Base-by-base conservation (phyloP, 2,113 vertebrate genomes). In the Albula glossodonta region DNA sequence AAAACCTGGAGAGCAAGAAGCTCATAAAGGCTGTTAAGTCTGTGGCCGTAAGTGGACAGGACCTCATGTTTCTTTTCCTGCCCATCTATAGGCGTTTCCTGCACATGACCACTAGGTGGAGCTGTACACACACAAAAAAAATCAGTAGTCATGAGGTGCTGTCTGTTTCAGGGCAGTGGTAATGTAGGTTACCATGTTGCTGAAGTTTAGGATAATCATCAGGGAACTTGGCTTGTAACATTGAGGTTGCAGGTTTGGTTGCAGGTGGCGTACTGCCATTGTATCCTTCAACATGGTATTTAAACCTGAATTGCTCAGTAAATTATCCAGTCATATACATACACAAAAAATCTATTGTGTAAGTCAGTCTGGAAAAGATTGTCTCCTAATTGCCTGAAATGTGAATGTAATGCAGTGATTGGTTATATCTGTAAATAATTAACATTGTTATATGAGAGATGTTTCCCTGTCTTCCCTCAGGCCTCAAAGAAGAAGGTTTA, bases 401-500 rank as follows among this genome's bases (percentile, higher is more conserved):
- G 31, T 41, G 31, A 41, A 41, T 41, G 31, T 41, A 41, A 41
- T 41, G 31, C 31, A 41, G 31, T 41, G 31, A 41, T 41, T 0
- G 31, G 31, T 41, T 41, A 41, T 41, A 41, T 41, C 31, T 41
- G 31, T 41, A 41, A 41, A 41, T 41, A 41, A 57, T 82, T 25
- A 82, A 53, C 3, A 51, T 13, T 53, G 8, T 53, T n/a, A 51
- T 4, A n/a, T 13, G 56, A 41, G 31, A 41, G 19, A 52, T n/a
- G n/a, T 4, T 12, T 11, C 51, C n/a, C 50, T 11, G 31, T 51
- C 53, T 10, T 52, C 15, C 63, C 51, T 70, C 92, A 99, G 98
- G 98, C 98, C 2, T 99, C 98, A 1, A 99, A 99, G 94, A 99
- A 99, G 95, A 99, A 99, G 88, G 98, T 99, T 0, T 99, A 99